These are phyloP conservation scores for Conops quadrifasciatus DNA, from an alignment of 2,888 invertebrate species.

Conservation along the genomic window DNA sequence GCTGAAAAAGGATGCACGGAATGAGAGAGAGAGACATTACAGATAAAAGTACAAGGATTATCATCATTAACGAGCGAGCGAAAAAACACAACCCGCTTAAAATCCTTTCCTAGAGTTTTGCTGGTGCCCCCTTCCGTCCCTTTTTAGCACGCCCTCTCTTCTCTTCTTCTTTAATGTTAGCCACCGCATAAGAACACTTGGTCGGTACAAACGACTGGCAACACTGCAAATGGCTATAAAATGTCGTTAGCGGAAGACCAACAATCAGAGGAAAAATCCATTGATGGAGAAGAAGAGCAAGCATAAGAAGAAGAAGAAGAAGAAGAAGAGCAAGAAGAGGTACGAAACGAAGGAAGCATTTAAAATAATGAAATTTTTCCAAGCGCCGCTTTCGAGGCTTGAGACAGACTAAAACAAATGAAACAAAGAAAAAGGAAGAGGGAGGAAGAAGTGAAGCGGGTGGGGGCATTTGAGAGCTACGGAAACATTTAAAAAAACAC, in stretches of 20 bases:
- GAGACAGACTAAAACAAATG: neutral
- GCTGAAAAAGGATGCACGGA: constrained; percentile 5
- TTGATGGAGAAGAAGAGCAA: constrained; percentile 43
- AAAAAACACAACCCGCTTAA: neutral
- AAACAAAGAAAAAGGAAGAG: neutral
- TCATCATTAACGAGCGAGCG: constrained; percentile 37
- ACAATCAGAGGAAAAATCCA: constrained; percentile 33
- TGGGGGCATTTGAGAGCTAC: neutral
- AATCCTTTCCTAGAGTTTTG: constrained; percentile 5
- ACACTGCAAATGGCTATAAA: constrained; percentile 27
- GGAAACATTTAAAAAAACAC: constrained; percentile 24
- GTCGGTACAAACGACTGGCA: constrained; percentile 31
- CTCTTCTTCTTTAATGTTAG: neutral
- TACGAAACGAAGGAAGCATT: constrained; percentile 34
- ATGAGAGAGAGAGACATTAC: constrained; percentile 1
- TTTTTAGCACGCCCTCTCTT: neutral
- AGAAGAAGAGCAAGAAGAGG: constrained; percentile 31
- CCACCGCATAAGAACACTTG: neutral
- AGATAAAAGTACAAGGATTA: constrained; percentile 32
- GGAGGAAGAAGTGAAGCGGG: neutral
- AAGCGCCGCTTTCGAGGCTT: neutral
- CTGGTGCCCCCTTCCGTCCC: constrained; percentile 7
- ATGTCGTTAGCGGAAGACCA: constrained; percentile 34
- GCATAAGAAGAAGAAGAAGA: constrained; percentile 18
- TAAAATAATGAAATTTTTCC: constrained; percentile 44